These are phyloP conservation scores for Poeciliopsis prolifica DNA, from an alignment of 2,113 vertebrate species.

Conservation along the genomic window DNA sequence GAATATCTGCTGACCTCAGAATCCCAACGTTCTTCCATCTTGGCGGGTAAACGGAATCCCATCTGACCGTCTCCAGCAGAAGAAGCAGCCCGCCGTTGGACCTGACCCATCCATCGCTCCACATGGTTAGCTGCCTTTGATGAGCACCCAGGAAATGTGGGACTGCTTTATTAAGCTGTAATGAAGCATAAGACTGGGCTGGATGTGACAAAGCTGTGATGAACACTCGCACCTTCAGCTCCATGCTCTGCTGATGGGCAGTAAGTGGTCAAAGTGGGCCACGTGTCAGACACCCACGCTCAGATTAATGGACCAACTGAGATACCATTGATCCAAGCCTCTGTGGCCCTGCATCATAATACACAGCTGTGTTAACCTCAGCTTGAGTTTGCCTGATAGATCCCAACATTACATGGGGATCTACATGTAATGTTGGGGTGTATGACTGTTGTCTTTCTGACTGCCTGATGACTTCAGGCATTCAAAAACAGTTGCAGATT, in stretches of 20 bases:
- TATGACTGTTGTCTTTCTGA: too few species aligned
- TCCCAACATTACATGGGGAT: not conserved
- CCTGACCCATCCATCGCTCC: slow-evolving; percentile 35
- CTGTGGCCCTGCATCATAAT: slow-evolving; percentile 19
- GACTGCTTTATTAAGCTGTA: slow-evolving; percentile 25
- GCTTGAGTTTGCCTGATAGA: not conserved
- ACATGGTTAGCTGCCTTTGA: slow-evolving; percentile 37
- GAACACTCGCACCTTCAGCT: slow-evolving; percentile 35
- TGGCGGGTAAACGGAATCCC: not conserved
- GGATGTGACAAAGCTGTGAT: slow-evolving; percentile 37
- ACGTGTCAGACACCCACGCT: slow-evolving; percentile 42
- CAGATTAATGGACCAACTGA: slow-evolving; percentile 42
- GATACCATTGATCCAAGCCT: slow-evolving; percentile 41
- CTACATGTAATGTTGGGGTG: too few species aligned
- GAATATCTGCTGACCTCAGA: not conserved
- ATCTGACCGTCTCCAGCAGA: slow-evolving; percentile 1
- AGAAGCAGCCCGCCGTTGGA: not conserved
- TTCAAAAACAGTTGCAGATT: too few species aligned
- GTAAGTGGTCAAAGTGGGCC: slow-evolving; percentile 63
- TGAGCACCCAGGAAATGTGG: slow-evolving; percentile 22
- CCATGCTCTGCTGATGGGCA: slow-evolving; percentile 41
- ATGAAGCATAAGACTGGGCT: slow-evolving; percentile 11
- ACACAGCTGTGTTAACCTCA: slow-evolving; percentile 17
- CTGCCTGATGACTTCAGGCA: not conserved
- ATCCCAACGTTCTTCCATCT: not conserved